Base-by-base conservation (phyloP, 2,888 invertebrate species). In the Brenthis hecate region DNA sequence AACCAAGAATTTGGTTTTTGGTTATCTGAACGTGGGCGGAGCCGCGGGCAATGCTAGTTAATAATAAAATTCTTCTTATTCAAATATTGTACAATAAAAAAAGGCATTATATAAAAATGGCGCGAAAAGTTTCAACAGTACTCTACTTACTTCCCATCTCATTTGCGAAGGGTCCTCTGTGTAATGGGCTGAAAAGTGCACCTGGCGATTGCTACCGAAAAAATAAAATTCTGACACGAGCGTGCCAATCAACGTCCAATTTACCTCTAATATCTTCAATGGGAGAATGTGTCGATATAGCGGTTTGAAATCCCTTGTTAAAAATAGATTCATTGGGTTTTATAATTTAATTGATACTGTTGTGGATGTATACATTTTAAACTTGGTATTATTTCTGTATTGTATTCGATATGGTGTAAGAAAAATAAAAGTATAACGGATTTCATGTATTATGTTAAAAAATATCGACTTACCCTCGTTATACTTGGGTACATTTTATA, bases 191-290 rank as follows among this genome's bases (percentile, higher is more conserved):
- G 48, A 48, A 55, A 60, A 66, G 48, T 55, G 66, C 66, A 66
- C 55, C 60, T 48, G 53, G 53, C 19, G 55, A 66, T 65, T 65
- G 65, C 57, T 65, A 57, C 43, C 16, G 66, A 61, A 66, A 60
- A 60, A 66, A 62, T 62, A 36, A 36, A 53, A 62, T 28, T 60
- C 58, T 60, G 58, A 53, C 61, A 36, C 36, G 61, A 36, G 50
- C 16, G 51, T 16, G 36, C 53, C 62, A 62, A 62, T 62, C 62
- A 62, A 53, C 19, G 53, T 62, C 36, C 62, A 62, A 62, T 62
- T 62, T 53, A 36, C 19, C 53, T 3, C 14, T 19, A 62, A 62
- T 53, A 53, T 32, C 62, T 62, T 62, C 36, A 53, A 53, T 36
- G 53, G 36, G 61, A 14, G 53, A 51, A 14, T 51, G 50, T 53